Percentiles rank a stretch among this genome's conserved stretches.
phyloP scores from a whole-genome alignment of 2,797 vertebrate species.

The Rhincodon typus region DNA sequence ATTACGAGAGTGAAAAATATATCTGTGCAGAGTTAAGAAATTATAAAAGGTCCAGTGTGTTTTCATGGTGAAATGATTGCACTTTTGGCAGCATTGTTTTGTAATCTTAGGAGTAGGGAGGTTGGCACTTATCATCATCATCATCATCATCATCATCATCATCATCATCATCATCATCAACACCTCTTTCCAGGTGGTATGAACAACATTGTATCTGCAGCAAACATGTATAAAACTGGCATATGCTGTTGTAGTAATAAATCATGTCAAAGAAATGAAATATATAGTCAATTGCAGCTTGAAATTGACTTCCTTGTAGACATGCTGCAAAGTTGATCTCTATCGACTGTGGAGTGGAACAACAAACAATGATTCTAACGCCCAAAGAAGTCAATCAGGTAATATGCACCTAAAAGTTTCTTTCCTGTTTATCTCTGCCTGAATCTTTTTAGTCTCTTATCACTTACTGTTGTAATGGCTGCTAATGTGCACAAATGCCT shows the following conservation, averaged over 20 bases:
- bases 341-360: not conserved
- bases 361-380: not conserved
- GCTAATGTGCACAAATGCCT: not conserved
- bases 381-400: not conserved
- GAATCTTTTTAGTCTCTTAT: not conserved
- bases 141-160: too few relatives aligned
- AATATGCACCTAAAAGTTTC: not conserved
- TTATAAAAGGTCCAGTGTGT: not conserved
- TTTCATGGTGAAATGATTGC: not conserved
- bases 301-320: not conserved
- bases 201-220: not conserved
- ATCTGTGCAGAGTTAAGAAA: not conserved
- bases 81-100: not conserved
- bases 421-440: not conserved
- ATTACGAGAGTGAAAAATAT: not conserved
- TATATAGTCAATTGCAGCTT: not conserved
- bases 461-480: not conserved
- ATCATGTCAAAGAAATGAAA: not conserved
- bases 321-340: not conserved
- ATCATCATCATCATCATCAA: too few relatives aligned
- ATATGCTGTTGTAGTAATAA: not conserved
- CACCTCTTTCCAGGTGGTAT: not conserved
- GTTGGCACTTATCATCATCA: not conserved
- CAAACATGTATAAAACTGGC: not conserved
- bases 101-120: not conserved